phyloP scores from a whole-genome alignment of 2,113 vertebrate species.

The Suricata suricatta region DNA sequence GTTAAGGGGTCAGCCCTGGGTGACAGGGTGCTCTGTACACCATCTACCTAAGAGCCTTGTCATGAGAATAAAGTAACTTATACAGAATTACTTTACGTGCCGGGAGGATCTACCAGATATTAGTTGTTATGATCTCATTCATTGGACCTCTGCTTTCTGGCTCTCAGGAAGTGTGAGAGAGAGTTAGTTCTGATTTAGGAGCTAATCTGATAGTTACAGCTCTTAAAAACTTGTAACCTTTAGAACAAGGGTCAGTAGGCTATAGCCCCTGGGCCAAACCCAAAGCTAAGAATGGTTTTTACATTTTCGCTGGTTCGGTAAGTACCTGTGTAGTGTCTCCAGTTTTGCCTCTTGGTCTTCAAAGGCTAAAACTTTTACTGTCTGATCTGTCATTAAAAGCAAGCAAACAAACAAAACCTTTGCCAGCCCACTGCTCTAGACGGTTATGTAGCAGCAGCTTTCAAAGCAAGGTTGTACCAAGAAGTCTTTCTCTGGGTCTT shows the following conservation, averaged over 20 bases:
- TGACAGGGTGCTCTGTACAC: neutral
- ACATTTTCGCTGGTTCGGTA: neutral
- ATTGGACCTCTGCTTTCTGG: neutral
- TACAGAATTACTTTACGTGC: neutral
- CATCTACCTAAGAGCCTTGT: neutral
- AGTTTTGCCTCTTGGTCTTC: neutral
- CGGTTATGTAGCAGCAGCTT: neutral
- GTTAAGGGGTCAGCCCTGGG: neutral
- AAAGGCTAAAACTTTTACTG: neutral
- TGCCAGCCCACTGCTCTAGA: neutral
- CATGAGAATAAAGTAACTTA: neutral
- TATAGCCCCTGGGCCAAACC: neutral
- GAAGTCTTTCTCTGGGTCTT: neutral
- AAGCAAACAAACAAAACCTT: neutral
- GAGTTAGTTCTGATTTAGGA: neutral
- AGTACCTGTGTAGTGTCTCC: neutral
- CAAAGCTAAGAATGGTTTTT: neutral
- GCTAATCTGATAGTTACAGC: neutral
- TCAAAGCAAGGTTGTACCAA: neutral
- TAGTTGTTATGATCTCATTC: neutral
- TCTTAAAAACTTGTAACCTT: neutral
- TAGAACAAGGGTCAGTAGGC: neutral
- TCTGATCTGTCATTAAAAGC: neutral
- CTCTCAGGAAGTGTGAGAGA: neutral
- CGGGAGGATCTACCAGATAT: neutral